phyloP scores from a whole-genome alignment of 2,113 vertebrate genomes.

The Choloepus hoffmanni region DNA sequence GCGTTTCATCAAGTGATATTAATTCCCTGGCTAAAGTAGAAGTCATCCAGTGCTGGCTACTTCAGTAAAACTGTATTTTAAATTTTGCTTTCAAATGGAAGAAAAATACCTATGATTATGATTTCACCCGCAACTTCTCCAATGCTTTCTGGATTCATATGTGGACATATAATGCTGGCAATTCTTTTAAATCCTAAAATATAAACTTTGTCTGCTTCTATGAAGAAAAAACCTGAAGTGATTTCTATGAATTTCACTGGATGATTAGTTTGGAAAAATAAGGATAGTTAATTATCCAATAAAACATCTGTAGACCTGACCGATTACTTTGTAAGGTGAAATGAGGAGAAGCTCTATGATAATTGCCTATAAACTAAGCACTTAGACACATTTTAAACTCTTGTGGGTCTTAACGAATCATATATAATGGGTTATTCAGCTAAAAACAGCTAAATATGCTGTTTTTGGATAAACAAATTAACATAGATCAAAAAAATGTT shows the following conservation, averaged over 20 bases:
- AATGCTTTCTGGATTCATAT: neutral
- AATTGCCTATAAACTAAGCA: neutral
- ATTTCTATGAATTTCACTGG: constrained; percentile 45
- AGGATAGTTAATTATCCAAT: constrained; percentile 25
- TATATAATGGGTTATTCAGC: neutral
- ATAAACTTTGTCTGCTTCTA: neutral
- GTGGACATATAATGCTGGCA: neutral
- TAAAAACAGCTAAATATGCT: neutral
- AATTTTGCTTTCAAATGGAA: constrained; percentile 49
- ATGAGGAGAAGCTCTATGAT: neutral
- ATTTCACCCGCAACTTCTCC: constrained; percentile 2
- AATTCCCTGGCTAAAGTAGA: neutral
- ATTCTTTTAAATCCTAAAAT: neutral
- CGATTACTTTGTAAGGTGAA: neutral
- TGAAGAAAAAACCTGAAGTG: neutral
- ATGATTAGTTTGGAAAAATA: constrained; percentile 40
- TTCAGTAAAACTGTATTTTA: constrained; percentile 59
- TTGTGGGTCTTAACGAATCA: neutral
- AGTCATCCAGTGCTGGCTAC: neutral
- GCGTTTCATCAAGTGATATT: constrained; percentile 22
- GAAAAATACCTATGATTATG: constrained; percentile 32
- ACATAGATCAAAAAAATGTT: neutral
- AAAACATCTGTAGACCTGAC: neutral
- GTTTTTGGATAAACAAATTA: neutral
- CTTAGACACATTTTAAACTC: neutral